Percentiles rank a stretch among this genome's conserved stretches.
phyloP scores from a whole-genome alignment of 2,113 vertebrate genomes.

The Eptesicus fuscus region DNA sequence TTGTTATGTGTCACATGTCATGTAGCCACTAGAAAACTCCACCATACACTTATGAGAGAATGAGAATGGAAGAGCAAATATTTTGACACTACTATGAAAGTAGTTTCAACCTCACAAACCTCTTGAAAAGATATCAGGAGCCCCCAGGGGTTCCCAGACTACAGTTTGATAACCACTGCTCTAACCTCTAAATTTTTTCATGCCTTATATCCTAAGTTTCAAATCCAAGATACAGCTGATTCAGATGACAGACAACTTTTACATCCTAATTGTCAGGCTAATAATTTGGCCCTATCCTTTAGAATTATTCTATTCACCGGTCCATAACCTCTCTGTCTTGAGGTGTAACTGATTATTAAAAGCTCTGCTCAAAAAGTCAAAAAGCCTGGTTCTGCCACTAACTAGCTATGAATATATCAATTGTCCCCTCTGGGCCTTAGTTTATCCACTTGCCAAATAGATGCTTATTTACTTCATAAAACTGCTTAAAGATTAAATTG shows the following conservation, averaged over 20 bases:
- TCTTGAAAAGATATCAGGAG: neutral
- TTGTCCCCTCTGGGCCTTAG: neutral
- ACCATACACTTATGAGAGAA: neutral
- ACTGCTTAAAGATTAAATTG: neutral
- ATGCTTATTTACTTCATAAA: neutral
- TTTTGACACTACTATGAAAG: constrained; percentile 27
- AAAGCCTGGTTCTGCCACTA: neutral
- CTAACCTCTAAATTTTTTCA: neutral
- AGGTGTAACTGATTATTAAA: neutral
- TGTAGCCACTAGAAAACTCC: neutral
- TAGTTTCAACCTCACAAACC: neutral
- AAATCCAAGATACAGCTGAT: neutral
- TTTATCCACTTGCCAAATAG: neutral
- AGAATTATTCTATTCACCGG: neutral
- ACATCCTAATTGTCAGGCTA: neutral
- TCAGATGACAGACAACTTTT: neutral
- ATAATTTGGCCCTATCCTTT: neutral
- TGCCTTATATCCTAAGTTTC: neutral
- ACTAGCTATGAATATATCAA: neutral
- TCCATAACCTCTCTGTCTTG: neutral
- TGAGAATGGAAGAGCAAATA: neutral
- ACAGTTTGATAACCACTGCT: neutral
- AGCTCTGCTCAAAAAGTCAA: neutral
- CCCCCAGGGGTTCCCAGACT: neutral
- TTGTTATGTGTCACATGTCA: neutral